A percentile compares a stretch with the other conserved stretches of the same genome.
These are phyloP conservation scores for Bradypodion pumilum DNA, from an alignment of 2,797 vertebrate species.

Conservation along the genomic window DNA sequence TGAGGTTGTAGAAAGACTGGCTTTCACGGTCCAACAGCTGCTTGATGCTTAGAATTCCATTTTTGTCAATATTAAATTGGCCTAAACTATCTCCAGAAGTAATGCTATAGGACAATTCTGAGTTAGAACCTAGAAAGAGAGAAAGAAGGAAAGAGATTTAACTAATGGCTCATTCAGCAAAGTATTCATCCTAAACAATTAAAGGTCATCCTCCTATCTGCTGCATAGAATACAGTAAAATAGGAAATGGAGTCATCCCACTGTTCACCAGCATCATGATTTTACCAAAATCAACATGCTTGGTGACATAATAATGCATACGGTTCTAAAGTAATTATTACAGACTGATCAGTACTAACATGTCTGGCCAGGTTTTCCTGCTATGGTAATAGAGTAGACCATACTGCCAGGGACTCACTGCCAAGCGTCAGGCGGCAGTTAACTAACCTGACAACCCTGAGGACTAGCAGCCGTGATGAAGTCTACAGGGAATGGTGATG, in stretches of 20 bases:
- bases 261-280: not conserved
- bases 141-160: not conserved
- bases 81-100: constrained; percentile 87
- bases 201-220: not conserved
- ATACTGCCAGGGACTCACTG: no score
- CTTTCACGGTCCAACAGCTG: constrained; percentile 87
- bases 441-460: no score
- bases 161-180: constrained; percentile 7
- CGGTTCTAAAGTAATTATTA: not conserved
- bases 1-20: constrained; percentile 95
- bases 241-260: not conserved
- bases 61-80: constrained; percentile 83
- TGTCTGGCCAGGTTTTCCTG: no score
- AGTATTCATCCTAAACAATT: constrained; percentile 3
- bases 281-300: not conserved
- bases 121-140: constrained; percentile 82
- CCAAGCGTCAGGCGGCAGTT: no score
- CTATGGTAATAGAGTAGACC: no score
- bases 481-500: no score
- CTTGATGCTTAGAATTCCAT: constrained; percentile 81
- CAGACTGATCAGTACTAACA: not conserved
- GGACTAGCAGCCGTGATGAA: no score
- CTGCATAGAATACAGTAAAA: not conserved
- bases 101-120: constrained; percentile 87
- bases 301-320: not conserved